A percentile compares a stretch with the other conserved stretches of the same genome.
Evolutionary conservation across 2,113 vertebrate genomes (phyloP).

Genomic region (Zingel zingel): DNA sequence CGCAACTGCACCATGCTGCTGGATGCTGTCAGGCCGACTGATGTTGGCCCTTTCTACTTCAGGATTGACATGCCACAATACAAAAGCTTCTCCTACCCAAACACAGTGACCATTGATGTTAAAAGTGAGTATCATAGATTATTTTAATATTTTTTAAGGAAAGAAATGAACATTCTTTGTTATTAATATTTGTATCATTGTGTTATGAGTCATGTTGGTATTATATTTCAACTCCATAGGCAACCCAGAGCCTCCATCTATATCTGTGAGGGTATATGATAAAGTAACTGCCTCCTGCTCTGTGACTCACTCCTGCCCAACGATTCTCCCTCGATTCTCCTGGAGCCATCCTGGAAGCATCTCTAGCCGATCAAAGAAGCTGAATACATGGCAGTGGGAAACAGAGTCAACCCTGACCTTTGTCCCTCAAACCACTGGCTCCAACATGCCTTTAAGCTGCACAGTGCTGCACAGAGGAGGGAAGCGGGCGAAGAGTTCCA

Average conservation of each 20-base stretch:
- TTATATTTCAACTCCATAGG: not conserved
- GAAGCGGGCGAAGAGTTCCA: slow-evolving; percentile 4
- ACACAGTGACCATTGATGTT: not conserved
- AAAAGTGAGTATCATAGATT: slow-evolving; percentile 1
- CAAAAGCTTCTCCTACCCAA: slow-evolving; percentile 2
- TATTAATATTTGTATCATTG: not conserved
- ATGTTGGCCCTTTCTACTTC: slow-evolving; percentile 41
- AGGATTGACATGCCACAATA: slow-evolving; percentile 11
- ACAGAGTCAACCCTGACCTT: slow-evolving; percentile 14
- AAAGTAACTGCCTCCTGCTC: slow-evolving; percentile 22
- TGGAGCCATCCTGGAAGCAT: not conserved
- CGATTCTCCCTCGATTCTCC: not conserved
- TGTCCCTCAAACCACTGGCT: fast-evolving
- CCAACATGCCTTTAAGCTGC: slow-evolving; percentile 11
- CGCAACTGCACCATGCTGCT: slow-evolving; percentile 23
- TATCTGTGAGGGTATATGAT: not conserved
- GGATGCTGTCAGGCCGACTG: not conserved
- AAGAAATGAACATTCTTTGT: not conserved
- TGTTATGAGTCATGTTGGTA: not conserved
- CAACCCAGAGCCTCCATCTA: not conserved
- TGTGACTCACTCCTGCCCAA: slow-evolving; percentile 30
- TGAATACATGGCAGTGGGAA: slow-evolving; percentile 11
- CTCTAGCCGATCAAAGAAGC: fast-evolving
- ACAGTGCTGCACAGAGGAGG: not conserved
- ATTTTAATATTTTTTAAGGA: not conserved